Conservation (phyloP, 2,888 invertebrate genomes). For the Pardosa pseudoannulata region DNA sequence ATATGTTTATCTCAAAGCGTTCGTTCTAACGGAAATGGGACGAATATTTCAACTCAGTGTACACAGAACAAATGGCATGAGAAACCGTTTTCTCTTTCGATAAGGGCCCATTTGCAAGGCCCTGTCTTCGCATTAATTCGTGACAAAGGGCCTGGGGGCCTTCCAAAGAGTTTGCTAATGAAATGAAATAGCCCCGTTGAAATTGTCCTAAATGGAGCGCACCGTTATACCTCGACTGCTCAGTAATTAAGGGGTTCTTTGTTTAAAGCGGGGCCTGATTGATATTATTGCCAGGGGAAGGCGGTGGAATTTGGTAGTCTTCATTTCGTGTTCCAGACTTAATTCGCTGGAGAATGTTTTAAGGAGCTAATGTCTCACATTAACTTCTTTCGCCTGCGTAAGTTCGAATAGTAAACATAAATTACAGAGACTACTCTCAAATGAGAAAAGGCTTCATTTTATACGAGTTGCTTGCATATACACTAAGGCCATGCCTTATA, state of each 20-base stretch:
- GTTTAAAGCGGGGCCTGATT: slow-evolving; percentile 37
- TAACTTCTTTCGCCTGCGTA: neutral
- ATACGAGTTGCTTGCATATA: too few species aligned
- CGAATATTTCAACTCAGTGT: slow-evolving; percentile 50
- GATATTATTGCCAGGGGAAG: slow-evolving; percentile 26
- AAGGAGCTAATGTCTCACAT: neutral
- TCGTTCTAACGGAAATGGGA: slow-evolving; percentile 49
- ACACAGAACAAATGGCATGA: slow-evolving; percentile 34
- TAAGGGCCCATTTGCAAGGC: slow-evolving; percentile 45
- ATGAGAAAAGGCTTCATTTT: neutral
- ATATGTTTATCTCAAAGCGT: slow-evolving; percentile 61
- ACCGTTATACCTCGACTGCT: slow-evolving; percentile 10
- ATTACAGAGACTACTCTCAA: neutral
- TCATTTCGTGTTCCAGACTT: neutral
- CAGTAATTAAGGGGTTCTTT: slow-evolving; percentile 47
- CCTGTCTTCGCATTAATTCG: slow-evolving; percentile 47
- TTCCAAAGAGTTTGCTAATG: slow-evolving; percentile 30
- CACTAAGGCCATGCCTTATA: too few species aligned
- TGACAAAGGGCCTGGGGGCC: slow-evolving; percentile 16
- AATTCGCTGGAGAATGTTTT: neutral
- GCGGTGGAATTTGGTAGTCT: neutral
- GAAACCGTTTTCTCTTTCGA: slow-evolving; percentile 41
- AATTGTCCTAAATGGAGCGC: slow-evolving; percentile 32
- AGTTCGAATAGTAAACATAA: neutral
- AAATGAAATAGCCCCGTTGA: slow-evolving; percentile 44